Conservation (phyloP, 1,140 invertebrate species). For the Centruroides sculpturatus region DNA sequence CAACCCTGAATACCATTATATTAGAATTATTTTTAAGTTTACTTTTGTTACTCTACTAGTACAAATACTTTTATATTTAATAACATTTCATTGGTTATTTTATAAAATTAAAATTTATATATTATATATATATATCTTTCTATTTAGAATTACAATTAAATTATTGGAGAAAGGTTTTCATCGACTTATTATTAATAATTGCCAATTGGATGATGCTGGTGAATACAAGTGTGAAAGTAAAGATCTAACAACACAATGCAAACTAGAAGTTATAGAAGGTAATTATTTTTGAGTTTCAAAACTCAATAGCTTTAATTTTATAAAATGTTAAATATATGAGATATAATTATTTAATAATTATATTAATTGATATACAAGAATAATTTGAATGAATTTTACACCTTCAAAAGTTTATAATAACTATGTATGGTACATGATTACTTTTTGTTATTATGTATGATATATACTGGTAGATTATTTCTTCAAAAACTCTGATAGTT, state of each 20-base stretch:
- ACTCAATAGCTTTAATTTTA: too few species aligned
- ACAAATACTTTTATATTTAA: neutral
- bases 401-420: too few species aligned
- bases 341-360: too few species aligned
- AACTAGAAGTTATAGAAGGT: constrained; percentile 51
- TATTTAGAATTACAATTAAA: constrained; percentile 60
- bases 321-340: too few species aligned
- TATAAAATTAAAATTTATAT: neutral
- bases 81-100: neutral
- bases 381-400: too few species aligned
- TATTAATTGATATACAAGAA: too few species aligned
- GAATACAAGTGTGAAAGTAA: constrained; percentile 73
- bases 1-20: neutral
- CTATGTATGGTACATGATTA: too few species aligned
- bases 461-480: too few species aligned
- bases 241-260: constrained; percentile 55
- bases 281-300: neutral
- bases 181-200: constrained; percentile 68
- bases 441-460: too few species aligned
- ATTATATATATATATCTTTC: neutral
- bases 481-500: too few species aligned
- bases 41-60: neutral
- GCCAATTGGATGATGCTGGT: constrained; percentile 64
- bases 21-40: neutral
- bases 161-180: constrained; percentile 83